Evolutionary conservation across 2,797 vertebrate genomes (phyloP).

Genomic region (Glyptemys insculpta): DNA sequence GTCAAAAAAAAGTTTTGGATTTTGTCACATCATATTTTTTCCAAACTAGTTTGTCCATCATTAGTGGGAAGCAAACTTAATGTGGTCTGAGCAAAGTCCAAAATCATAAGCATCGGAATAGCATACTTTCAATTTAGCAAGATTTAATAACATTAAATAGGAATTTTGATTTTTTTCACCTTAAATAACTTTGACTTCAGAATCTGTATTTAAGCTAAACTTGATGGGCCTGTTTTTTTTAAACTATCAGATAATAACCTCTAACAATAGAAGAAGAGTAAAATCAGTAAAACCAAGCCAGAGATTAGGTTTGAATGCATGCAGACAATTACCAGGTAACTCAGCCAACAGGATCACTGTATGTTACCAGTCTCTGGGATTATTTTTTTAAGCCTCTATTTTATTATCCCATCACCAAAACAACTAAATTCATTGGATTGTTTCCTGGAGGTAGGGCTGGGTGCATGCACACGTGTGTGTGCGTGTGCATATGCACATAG

Average conservation of each 20-base stretch:
- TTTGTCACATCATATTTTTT: not conserved
- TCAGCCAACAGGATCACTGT: fast-evolving
- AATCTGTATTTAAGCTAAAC: not conserved
- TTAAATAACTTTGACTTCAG: not conserved
- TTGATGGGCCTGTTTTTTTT: not conserved
- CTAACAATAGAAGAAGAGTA: not conserved
- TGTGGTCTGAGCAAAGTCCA: not conserved
- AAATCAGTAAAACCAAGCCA: not conserved
- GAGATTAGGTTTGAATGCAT: not conserved
- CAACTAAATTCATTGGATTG: not conserved
- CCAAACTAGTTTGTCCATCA: not conserved
- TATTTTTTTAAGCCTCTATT: not conserved
- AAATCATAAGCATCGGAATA: not conserved
- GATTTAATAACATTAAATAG: not conserved
- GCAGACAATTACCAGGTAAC: not conserved
- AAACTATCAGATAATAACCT: not conserved
- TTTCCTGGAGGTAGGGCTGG: not conserved
- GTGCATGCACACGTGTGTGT: no score
- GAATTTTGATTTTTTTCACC: not conserved
- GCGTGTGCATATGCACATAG: no score
- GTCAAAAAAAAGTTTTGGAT: not conserved
- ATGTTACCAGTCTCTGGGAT: fast-evolving
- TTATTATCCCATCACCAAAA: fast-evolving
- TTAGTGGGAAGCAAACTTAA: not conserved
- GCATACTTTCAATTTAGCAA: not conserved